phyloP scores from a whole-genome alignment of 1,140 invertebrate species.

The Dinoponera quadriceps region DNA sequence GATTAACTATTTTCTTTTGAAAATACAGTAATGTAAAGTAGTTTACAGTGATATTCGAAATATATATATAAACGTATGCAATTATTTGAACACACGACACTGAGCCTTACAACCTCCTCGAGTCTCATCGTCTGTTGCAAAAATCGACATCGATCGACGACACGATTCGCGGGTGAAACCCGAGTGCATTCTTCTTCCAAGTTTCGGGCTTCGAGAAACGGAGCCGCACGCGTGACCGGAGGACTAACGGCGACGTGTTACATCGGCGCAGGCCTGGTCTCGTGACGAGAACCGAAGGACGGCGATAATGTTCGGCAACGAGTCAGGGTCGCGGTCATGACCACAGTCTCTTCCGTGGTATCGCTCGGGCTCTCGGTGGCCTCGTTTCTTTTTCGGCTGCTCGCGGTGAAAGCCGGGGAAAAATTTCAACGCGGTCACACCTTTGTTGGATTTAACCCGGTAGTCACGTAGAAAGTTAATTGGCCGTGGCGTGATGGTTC shows the following conservation, averaged over 20 bases:
- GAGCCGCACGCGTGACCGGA: neutral
- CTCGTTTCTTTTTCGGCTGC: conserved; percentile 68
- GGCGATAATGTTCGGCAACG: conserved; percentile 58
- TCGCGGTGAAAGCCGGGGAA: conserved; percentile 77
- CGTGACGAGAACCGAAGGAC: conserved; percentile 29
- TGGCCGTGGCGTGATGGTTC: conserved; percentile 34
- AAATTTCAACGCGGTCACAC: conserved; percentile 73
- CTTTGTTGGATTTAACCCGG: conserved; percentile 59
- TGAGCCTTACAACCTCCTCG: too few relatives aligned
- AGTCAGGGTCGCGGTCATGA: conserved; percentile 74
- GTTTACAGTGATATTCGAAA: too few relatives aligned
- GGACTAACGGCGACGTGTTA: neutral
- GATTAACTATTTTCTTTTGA: too few relatives aligned
- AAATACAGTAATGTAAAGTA: too few relatives aligned
- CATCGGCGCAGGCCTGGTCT: neutral
- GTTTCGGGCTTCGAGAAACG: neutral
- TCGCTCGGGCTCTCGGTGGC: conserved; percentile 63
- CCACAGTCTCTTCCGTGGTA: conserved; percentile 26
- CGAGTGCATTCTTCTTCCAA: too few relatives aligned
- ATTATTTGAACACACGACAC: too few relatives aligned
- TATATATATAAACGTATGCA: too few relatives aligned
- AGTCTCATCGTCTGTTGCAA: too few relatives aligned
- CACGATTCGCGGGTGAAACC: too few relatives aligned
- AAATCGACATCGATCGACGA: too few relatives aligned
- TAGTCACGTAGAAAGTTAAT: conserved; percentile 72